Percentiles rank a stretch among this genome's conserved stretches.
Conservation (phyloP, 2,888 invertebrate genomes). For the Hyles lineata region DNA sequence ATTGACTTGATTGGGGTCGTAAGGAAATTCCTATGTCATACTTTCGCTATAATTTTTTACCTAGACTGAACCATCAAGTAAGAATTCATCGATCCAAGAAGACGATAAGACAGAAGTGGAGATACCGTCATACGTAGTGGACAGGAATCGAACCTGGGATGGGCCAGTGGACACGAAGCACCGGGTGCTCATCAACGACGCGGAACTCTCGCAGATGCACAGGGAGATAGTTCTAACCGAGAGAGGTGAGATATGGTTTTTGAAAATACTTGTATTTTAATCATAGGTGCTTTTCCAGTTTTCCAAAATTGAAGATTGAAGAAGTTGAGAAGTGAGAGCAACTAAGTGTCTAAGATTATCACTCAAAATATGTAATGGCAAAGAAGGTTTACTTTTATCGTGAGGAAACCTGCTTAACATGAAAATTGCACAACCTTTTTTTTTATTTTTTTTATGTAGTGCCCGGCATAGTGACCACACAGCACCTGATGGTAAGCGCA, state of each 20-base stretch:
- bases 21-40: not conserved
- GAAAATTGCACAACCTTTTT: too few species aligned
- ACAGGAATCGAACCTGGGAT: conserved; percentile 63
- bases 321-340: too few species aligned
- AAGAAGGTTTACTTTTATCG: too few species aligned
- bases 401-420: too few species aligned
- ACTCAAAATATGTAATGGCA: too few species aligned
- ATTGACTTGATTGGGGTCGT: not conserved
- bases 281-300: too few species aligned
- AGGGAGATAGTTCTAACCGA: conserved; percentile 68
- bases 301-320: too few species aligned
- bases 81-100: conserved; percentile 61
- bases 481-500: too few species aligned
- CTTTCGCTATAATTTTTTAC: conserved; percentile 16
- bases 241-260: conserved; percentile 53
- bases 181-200: conserved; percentile 57
- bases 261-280: too few species aligned
- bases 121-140: conserved; percentile 46
- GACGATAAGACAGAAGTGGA: conserved; percentile 51
- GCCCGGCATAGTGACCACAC: too few species aligned
- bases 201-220: conserved; percentile 61
- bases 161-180: conserved; percentile 51
- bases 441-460: too few species aligned
- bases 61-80: conserved; percentile 56
- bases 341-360: too few species aligned